These are phyloP conservation scores for Philantomba maxwellii DNA, from an alignment of 2,113 vertebrate species.

Conservation along the genomic window DNA sequence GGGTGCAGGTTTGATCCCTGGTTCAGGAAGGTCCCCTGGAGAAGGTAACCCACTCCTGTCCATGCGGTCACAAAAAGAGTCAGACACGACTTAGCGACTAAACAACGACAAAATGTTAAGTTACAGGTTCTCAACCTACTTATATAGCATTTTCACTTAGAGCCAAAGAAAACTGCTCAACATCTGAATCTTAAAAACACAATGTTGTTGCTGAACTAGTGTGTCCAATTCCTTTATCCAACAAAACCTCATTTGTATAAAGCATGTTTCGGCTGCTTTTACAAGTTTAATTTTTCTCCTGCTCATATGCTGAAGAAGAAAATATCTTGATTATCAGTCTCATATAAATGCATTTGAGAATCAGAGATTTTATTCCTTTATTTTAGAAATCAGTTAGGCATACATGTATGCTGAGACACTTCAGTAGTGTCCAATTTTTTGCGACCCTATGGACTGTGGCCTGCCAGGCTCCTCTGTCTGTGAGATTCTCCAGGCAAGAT, in stretches of 20 bases:
- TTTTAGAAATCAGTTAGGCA: constrained; percentile 10
- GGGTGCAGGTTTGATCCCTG: background rate
- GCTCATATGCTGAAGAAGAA: background rate
- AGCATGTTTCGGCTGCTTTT: background rate
- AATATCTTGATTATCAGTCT: background rate
- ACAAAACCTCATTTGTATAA: background rate
- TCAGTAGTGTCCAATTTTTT: background rate
- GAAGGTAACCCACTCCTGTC: background rate
- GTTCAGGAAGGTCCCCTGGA: background rate
- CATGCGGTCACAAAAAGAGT: background rate
- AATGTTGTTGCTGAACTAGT: background rate
- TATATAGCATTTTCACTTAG: background rate
- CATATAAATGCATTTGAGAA: background rate
- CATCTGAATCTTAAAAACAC: background rate
- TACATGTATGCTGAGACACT: background rate
- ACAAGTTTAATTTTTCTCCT: background rate
- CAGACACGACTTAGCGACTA: background rate
- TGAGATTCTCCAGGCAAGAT: background rate
- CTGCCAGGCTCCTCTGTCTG: background rate
- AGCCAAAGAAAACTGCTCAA: background rate
- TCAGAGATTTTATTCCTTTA: background rate
- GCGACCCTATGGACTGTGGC: background rate
- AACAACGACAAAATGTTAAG: background rate
- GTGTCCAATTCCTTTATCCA: background rate
- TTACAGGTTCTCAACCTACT: background rate